A percentile compares a stretch with the other conserved stretches of the same genome.
phyloP scores from a whole-genome alignment of 2,797 vertebrate genomes.

The Aphelocoma californica region DNA sequence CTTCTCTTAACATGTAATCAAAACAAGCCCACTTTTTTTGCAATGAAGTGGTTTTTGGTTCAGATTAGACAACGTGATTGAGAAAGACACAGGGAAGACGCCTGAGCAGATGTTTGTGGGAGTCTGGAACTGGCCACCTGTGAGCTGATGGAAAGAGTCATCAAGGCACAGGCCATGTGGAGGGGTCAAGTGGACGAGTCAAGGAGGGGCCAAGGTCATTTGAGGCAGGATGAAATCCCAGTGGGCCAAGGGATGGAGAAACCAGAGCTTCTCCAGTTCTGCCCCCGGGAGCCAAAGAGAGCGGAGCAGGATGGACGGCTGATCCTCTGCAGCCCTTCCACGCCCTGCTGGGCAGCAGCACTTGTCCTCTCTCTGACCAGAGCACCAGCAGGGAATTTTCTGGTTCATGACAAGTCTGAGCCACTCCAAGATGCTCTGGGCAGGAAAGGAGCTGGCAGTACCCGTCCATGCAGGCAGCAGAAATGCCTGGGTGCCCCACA shows the following conservation, averaged over 20 bases:
- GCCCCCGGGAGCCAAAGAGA: not conserved
- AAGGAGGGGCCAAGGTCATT: not conserved
- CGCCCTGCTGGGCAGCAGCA: not conserved
- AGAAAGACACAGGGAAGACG: not conserved
- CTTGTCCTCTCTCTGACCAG: not conserved
- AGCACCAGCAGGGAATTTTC: not conserved
- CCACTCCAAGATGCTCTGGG: not conserved
- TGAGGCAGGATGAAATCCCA: not conserved
- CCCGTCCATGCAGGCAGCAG: not conserved
- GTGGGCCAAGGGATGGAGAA: not conserved
- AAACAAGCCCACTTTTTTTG: not conserved
- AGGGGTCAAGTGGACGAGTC: not conserved
- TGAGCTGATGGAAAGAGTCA: not conserved
- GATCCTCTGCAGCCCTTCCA: not conserved
- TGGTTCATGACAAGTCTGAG: not conserved
- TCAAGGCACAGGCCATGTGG: too few species aligned
- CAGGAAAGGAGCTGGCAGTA: not conserved
- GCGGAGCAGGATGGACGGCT: not conserved
- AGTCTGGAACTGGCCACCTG: not conserved
- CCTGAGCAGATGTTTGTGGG: not conserved
- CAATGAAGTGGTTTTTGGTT: accelerated
- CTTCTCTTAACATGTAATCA: not conserved
- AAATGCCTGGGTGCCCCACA: not conserved
- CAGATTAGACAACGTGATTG: not conserved
- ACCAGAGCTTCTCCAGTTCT: not conserved